Percentiles rank a stretch among this genome's conserved stretches.
These are phyloP conservation scores for Chiridota heheva DNA, from an alignment of 35 echinoderm and acorn worm species.

Conservation along the genomic window DNA sequence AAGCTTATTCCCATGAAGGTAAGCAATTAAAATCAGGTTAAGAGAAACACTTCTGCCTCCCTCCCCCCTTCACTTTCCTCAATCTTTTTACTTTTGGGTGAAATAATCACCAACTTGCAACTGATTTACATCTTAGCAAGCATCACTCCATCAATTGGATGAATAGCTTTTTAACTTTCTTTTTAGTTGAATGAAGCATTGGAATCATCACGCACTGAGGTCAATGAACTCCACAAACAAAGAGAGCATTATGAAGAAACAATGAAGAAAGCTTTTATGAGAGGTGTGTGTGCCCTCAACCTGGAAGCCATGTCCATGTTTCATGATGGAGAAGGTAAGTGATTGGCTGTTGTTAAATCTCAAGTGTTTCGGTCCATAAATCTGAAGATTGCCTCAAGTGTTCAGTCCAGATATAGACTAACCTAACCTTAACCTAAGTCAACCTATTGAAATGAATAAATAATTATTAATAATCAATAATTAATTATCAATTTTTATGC, in stretches of 20 bases:
- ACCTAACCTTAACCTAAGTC: not conserved
- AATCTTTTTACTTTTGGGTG: no score
- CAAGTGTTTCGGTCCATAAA: not conserved
- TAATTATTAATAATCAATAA: not conserved
- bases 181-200: conserved; percentile 95
- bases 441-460: not conserved
- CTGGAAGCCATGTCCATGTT: conserved; percentile 99
- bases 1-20: no score
- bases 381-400: no score
- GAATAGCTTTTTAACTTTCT: conserved; percentile 9
- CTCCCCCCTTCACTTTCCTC: no score
- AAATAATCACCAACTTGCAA: no score
- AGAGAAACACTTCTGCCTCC: no score
- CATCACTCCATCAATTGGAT: no score
- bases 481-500: not conserved
- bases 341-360: not conserved
- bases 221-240: conserved; percentile 73
- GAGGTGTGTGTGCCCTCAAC: conserved; percentile 98
- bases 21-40: no score
- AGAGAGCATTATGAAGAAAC: conserved; percentile 95
- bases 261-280: conserved; percentile 99
- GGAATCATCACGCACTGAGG: conserved; percentile 80
- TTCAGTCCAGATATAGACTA: not conserved
- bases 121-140: no score
- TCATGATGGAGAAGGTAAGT: conserved; percentile 88